Percentiles rank a stretch among this genome's conserved stretches.
These are phyloP conservation scores for Cancer borealis DNA, from an alignment of 2,888 invertebrate species.

Conservation along the genomic window DNA sequence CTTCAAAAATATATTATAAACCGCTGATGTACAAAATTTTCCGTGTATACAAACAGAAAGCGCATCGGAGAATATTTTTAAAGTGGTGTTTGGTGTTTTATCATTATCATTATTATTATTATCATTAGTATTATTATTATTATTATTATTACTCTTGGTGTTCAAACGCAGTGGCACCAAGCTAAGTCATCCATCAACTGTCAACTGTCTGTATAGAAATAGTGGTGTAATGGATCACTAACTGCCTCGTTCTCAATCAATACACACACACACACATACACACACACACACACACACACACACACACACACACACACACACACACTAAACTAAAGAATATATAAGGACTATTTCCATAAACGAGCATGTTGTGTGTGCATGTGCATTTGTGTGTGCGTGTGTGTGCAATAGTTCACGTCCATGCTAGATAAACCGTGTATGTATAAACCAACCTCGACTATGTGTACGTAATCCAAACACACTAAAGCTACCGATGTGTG, in stretches of 20 bases:
- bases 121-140: too few species aligned
- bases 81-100: not conserved
- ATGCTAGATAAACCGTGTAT: not conserved
- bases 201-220: not conserved
- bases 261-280: not conserved
- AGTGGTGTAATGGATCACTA: not conserved
- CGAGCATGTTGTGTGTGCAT: not conserved
- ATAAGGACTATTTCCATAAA: not conserved
- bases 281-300: constrained; percentile 28
- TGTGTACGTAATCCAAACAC: constrained; percentile 36
- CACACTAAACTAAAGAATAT: not conserved
- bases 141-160: not conserved
- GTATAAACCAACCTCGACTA: constrained; percentile 33
- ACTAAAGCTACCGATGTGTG: constrained; percentile 46
- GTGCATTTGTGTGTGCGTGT: not conserved
- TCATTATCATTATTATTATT: too few species aligned
- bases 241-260: not conserved
- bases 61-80: not conserved
- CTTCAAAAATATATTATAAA: too few species aligned
- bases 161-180: not conserved
- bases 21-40: too few species aligned
- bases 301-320: constrained; percentile 39
- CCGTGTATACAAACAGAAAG: not conserved
- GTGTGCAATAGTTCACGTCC: not conserved
- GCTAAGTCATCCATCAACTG: not conserved